Evolutionary conservation across 2,113 vertebrate species (phyloP).

Genomic region (Tachuris rubrigastra): DNA sequence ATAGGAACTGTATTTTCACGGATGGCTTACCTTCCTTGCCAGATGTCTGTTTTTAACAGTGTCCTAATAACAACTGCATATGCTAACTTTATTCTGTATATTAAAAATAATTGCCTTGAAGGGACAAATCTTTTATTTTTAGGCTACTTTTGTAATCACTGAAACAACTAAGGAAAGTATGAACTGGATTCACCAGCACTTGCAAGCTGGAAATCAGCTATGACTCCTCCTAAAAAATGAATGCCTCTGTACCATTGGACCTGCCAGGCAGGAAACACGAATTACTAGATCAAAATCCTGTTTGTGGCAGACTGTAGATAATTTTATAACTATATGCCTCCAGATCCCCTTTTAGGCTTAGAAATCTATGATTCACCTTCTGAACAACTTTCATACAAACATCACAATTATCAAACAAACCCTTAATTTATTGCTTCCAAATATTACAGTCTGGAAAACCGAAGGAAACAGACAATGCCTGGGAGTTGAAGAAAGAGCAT

Average conservation of each 20-base stretch:
- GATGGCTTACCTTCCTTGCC: conserved; percentile 21
- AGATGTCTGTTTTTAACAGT: conserved; percentile 33
- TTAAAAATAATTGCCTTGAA: background rate
- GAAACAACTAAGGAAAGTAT: background rate
- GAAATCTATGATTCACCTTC: conserved; percentile 42
- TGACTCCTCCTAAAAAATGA: background rate
- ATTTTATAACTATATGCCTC: background rate
- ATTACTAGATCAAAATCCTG: conserved; percentile 18
- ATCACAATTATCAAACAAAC: conserved; percentile 47
- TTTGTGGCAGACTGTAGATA: conserved; percentile 18
- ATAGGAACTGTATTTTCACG: conserved; percentile 35
- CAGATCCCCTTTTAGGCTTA: background rate
- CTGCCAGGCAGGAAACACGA: background rate
- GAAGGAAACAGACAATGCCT: conserved; percentile 52
- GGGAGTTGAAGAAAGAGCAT: background rate
- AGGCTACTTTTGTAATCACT: background rate
- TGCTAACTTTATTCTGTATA: background rate
- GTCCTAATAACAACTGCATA: background rate
- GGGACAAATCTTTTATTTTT: background rate
- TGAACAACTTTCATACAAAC: background rate
- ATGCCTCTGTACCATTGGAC: background rate
- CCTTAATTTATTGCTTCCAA: conserved; percentile 39
- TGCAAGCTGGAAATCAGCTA: background rate
- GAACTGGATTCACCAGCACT: background rate
- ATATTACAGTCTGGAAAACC: conserved; percentile 26